Percentiles rank a stretch among this genome's conserved stretches.
phyloP scores from a whole-genome alignment of 2,888 invertebrate genomes.

The Seira musarum region DNA sequence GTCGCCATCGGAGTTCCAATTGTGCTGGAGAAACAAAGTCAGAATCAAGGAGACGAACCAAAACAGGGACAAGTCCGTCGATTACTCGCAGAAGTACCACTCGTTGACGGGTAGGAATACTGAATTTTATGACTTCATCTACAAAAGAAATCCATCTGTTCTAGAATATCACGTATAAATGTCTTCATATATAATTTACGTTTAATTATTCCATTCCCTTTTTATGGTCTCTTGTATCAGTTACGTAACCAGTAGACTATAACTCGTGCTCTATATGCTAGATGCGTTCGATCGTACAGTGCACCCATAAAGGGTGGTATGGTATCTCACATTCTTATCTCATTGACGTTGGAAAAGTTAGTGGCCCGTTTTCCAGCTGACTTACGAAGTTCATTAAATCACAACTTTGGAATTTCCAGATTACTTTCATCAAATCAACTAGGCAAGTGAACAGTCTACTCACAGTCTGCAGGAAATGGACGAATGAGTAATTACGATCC shows the following conservation, averaged over 20 bases:
- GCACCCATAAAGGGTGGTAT: no score
- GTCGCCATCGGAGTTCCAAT: slow-evolving; percentile 69
- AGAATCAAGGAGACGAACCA: slow-evolving; percentile 65
- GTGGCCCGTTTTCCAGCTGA: not conserved
- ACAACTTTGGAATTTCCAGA: no score
- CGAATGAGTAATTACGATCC: no score
- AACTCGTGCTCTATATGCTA: no score
- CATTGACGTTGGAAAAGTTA: not conserved
- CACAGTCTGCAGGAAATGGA: no score
- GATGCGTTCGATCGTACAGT: no score
- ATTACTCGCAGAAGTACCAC: slow-evolving; percentile 69
- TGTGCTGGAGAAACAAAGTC: slow-evolving; percentile 68
- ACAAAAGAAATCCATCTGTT: not conserved
- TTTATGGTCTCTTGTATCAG: not conserved
- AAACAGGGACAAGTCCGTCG: slow-evolving; percentile 68
- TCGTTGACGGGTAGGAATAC: slow-evolving; percentile 69
- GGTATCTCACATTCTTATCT: no score
- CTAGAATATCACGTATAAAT: slow-evolving; percentile 8
- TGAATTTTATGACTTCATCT: slow-evolving; percentile 42
- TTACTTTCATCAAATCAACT: no score
- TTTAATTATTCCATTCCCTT: not conserved
- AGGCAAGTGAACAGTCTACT: no score
- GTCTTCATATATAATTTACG: slow-evolving; percentile 1
- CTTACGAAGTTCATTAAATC: no score
- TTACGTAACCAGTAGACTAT: no score